phyloP scores from a whole-genome alignment of 2,888 invertebrate species.

The Leptogaster cylindrica region DNA sequence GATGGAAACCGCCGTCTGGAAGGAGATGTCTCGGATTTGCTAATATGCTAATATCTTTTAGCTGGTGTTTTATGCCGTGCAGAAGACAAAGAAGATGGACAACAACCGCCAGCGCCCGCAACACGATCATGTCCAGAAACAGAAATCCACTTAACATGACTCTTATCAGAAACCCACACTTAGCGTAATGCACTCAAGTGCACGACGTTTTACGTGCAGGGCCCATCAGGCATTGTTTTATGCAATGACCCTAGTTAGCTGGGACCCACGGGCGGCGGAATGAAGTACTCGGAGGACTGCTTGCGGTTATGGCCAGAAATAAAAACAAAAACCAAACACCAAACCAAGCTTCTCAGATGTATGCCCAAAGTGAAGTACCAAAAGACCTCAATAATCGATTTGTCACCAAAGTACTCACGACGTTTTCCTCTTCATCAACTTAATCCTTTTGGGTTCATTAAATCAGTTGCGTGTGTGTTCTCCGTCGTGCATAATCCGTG shows the following conservation, averaged over 20 bases:
- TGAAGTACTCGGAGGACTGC: conserved; percentile 12
- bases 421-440: conserved; percentile 1
- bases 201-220: neutral
- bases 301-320: too few species aligned
- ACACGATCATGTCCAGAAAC: conserved; percentile 28
- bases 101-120: neutral
- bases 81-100: conserved; percentile 11
- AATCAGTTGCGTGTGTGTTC: neutral
- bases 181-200: conserved; percentile 19
- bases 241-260: neutral
- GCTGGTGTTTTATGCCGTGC: conserved; percentile 33
- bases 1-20: conserved; percentile 38
- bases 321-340: too few species aligned
- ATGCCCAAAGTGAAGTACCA: neutral
- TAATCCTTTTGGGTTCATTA: conserved; percentile 19
- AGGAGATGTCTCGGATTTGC: conserved; percentile 23
- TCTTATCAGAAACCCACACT: conserved; percentile 36
- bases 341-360: neutral
- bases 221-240: conserved; percentile 4
- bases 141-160: conserved; percentile 32
- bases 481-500: conserved; percentile 19
- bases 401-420: too few species aligned
- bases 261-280: neutral
- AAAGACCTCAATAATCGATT: conserved; percentile 29
- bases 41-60: conserved; percentile 19